phyloP scores from a whole-genome alignment of 2,888 invertebrate genomes.

The Odontocolon sp. region DNA sequence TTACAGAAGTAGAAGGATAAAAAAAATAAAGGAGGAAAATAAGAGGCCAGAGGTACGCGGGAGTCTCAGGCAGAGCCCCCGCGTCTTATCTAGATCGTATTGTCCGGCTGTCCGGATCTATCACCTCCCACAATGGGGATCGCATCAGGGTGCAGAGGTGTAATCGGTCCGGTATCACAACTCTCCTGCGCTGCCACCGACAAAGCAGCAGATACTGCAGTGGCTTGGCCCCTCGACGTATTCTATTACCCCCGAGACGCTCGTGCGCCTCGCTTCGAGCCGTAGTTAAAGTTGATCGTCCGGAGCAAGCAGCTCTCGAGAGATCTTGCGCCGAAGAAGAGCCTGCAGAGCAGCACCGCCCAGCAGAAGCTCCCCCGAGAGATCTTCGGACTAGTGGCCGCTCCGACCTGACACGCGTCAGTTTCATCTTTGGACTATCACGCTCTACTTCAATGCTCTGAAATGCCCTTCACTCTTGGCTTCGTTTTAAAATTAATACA shows the following conservation, averaged over 20 bases:
- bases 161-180: slow-evolving; percentile 63
- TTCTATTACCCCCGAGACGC: slow-evolving; percentile 60
- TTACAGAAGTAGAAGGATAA: slow-evolving; percentile 3
- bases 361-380: slow-evolving; percentile 6
- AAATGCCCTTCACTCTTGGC: too few species aligned
- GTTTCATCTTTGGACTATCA: slow-evolving; percentile 24
- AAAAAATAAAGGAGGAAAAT: not conserved
- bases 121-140: slow-evolving; percentile 70
- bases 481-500: too few species aligned
- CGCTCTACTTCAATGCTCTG: not conserved
- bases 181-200: slow-evolving; percentile 59
- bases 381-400: slow-evolving; percentile 20
- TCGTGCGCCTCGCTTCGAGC: slow-evolving; percentile 29
- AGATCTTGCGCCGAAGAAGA: slow-evolving; percentile 11
- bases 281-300: slow-evolving; percentile 58
- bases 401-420: slow-evolving; percentile 42
- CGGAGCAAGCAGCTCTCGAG: slow-evolving; percentile 25
- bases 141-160: slow-evolving; percentile 58
- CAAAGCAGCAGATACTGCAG: slow-evolving; percentile 55
- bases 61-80: slow-evolving; percentile 1
- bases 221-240: slow-evolving; percentile 54
- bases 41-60: slow-evolving; percentile 16
- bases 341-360: slow-evolving; percentile 14
- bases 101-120: slow-evolving; percentile 70
- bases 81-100: slow-evolving; percentile 69